Base-by-base conservation (phyloP, 2,113 vertebrate species). In the Dipodomys merriami region DNA sequence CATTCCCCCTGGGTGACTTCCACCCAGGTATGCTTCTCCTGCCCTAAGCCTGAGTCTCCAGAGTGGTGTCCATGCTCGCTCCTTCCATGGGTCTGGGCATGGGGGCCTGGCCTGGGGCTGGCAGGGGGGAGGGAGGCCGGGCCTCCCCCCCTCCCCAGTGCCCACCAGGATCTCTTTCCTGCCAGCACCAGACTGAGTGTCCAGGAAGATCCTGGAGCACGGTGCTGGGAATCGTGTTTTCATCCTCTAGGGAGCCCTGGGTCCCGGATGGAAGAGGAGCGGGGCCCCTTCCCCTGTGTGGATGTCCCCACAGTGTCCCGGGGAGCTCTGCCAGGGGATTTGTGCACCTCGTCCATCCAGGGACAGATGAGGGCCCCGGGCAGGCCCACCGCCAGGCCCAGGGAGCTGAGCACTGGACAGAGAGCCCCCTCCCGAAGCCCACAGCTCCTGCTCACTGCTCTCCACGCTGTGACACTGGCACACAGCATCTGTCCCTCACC, bases 251-350 rank as follows among this genome's bases (percentile, higher is more conserved):
- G 12, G 49, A 39, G 39, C 39, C 39, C 39, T 39, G 39, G 39
- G 39, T 3, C 39, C 39, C 39, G 39, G 39, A 39, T 39, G 39
- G 39, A 39, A 39, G 8, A 13, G 49, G 49, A 53, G 49, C 49
- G 29, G 27, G 22, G 44, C 1, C 79, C 22, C 39, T 15, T 1
- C n/a, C 1, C 2, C 0, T 10, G 29, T 19, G 27, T 0, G 0
- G 0, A 15, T 2, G 15, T 33, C 11, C 77, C 44, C 64, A 16
- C 44, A 13, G 4, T 33, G 27, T 22, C 0, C 0, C 5, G 18
- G 6, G 1, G 7, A 22, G 53, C 30, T 64, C 69, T 39, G 57
- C 44, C 0, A 1, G 19, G 25, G 0, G 13, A 1, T 20, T 20
- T 57, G 25, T 33, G n/a, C 46, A 0, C 2, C 1, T 19, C 15